Evolutionary conservation across 2,888 invertebrate genomes (phyloP).

Genomic region (Caenorhabditis becei): DNA sequence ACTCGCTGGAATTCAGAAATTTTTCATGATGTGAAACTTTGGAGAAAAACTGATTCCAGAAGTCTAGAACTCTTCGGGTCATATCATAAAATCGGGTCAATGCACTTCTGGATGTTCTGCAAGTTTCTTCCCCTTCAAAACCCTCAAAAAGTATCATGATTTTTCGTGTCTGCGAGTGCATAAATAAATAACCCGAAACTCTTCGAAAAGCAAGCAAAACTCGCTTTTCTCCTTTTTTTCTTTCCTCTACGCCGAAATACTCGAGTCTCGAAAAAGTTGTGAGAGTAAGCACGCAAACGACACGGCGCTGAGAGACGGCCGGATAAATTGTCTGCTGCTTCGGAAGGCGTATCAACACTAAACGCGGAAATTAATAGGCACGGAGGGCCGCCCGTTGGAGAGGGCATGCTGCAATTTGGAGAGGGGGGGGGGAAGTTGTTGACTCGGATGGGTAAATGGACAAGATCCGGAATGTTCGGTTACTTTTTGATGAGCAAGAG

Average conservation of each 20-base stretch:
- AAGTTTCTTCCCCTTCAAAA: no score
- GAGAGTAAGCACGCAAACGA: not conserved
- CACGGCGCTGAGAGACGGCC: not conserved
- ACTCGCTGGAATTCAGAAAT: no score
- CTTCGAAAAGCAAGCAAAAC: not conserved
- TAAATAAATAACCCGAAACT: constrained; percentile 1
- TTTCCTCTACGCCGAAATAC: constrained; percentile 1
- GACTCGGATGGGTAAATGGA: not conserved
- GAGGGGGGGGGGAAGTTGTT: not conserved
- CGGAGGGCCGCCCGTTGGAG: not conserved
- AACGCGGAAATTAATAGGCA: constrained; percentile 57
- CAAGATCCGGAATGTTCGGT: not conserved
- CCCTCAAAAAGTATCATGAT: not conserved
- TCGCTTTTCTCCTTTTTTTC: constrained; percentile 22
- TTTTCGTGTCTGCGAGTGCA: not conserved
- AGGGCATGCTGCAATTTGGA: constrained; percentile 1
- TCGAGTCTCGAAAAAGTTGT: constrained; percentile 11
- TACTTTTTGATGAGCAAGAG: no score
- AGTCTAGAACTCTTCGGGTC: no score
- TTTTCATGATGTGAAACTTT: no score
- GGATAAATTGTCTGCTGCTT: constrained; percentile 6
- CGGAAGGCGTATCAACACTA: constrained; percentile 46
- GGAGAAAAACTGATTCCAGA: no score
- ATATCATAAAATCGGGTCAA: no score
- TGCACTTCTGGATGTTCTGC: no score